Conservation (phyloP, 2,797 vertebrate species). For the Lithobates sylvaticus region DNA sequence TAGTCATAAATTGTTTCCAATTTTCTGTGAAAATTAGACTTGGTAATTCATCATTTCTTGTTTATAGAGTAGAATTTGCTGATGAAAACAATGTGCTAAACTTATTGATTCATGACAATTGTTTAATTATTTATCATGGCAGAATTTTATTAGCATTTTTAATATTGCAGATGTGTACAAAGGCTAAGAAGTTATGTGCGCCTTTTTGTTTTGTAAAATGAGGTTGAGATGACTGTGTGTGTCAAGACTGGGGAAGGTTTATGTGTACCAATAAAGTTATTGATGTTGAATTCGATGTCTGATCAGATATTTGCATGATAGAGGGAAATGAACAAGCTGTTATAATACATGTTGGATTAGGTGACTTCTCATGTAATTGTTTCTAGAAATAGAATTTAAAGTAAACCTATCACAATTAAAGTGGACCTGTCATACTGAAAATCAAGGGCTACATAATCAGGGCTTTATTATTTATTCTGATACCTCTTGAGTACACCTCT, state of each 20-base stretch:
- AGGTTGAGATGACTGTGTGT: constrained; percentile 65
- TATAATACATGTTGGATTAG: background rate
- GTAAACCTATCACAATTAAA: background rate
- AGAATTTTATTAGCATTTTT: constrained; percentile 99
- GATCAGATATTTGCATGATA: constrained; percentile 13
- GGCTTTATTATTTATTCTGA: too few relatives aligned
- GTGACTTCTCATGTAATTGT: constrained; percentile 1
- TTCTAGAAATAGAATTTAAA: constrained; percentile 3
- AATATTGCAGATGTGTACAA: constrained; percentile 91
- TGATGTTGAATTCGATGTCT: constrained; percentile 38
- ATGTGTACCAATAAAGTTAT: constrained; percentile 51
- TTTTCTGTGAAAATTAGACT: constrained; percentile 95
- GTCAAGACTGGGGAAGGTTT: constrained; percentile 35
- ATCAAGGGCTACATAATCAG: too few relatives aligned
- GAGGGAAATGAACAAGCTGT: background rate
- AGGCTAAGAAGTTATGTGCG: constrained; percentile 87
- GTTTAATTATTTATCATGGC: constrained; percentile 99
- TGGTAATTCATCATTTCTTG: constrained; percentile 98
- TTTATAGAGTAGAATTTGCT: constrained; percentile 99
- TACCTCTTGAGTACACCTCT: too few relatives aligned
- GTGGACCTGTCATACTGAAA: too few relatives aligned
- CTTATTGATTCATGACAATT: constrained; percentile 99
- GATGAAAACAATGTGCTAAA: constrained; percentile 98
- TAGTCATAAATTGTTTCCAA: constrained; percentile 84
- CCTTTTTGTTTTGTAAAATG: constrained; percentile 87